phyloP scores from a whole-genome alignment of 2,113 vertebrate genomes.

The Pseudorectes ferrugineus region DNA sequence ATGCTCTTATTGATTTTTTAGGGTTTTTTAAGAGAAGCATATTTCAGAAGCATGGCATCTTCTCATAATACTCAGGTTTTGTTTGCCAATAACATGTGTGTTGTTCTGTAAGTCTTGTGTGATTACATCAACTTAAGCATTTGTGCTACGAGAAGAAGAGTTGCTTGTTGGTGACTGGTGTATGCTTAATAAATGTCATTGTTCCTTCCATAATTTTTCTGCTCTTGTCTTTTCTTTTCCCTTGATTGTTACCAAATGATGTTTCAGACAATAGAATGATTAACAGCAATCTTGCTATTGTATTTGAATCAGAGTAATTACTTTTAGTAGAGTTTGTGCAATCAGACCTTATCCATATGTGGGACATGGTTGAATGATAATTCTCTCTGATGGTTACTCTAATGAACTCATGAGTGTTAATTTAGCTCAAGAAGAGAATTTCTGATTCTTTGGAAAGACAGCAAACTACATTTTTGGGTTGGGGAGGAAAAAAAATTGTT shows the following conservation, averaged over 20 bases:
- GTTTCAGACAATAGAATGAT: constrained; percentile 6
- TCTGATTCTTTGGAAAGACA: neutral
- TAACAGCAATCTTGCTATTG: neutral
- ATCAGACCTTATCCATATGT: neutral
- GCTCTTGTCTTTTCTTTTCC: neutral
- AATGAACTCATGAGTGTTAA: neutral
- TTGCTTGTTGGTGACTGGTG: neutral
- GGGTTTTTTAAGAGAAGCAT: neutral
- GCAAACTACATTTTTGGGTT: neutral
- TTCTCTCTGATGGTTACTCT: neutral
- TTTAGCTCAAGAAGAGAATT: neutral
- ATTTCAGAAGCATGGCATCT: neutral
- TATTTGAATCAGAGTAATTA: neutral
- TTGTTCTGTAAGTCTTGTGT: neutral
- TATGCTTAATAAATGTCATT: neutral
- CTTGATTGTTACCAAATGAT: neutral
- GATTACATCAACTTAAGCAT: neutral
- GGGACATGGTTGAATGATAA: neutral
- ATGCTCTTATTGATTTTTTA: neutral
- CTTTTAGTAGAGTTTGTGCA: neutral
- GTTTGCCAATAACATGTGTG: neutral
- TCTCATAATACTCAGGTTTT: neutral
- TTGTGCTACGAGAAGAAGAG: neutral
- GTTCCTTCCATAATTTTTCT: neutral
- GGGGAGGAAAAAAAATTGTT: neutral